Conservation (phyloP, 92 coral and sea anemone species). For the Siderastrea siderea region DNA sequence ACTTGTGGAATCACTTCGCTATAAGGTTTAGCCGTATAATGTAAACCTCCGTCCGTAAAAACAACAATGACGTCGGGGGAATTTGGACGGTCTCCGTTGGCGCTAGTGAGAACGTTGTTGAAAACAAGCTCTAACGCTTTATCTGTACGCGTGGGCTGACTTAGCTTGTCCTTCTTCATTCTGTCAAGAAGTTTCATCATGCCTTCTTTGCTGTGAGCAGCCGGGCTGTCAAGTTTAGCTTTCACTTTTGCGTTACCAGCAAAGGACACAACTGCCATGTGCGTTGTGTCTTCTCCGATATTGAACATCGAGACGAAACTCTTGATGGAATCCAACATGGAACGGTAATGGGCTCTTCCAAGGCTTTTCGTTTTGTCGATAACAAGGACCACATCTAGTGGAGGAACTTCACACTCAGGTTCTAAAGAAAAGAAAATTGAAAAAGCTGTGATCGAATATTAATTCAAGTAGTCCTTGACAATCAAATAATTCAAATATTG, state of each 20-base stretch:
- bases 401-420: background rate
- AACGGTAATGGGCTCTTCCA: background rate
- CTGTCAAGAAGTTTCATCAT: background rate
- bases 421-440: background rate
- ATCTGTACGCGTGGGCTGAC: conserved; percentile 13
- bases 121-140: conserved; percentile 18
- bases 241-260: background rate
- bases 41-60: background rate
- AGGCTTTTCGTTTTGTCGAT: conserved; percentile 17
- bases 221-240: background rate
- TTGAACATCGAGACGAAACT: background rate
- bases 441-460: background rate
- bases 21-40: background rate
- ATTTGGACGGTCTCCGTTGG: background rate
- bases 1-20: background rate
- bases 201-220: background rate
- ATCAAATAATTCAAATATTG: no score
- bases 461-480: no score
- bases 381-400: background rate
- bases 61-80: background rate
- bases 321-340: background rate
- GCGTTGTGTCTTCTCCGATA: background rate
- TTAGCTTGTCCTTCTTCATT: background rate
- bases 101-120: background rate
- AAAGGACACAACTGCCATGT: background rate